Evolutionary conservation across 1,140 invertebrate genomes (phyloP), one percentile per base, ranked within the genome.

Genomic region (Drosophila parabipectinata): DNA sequence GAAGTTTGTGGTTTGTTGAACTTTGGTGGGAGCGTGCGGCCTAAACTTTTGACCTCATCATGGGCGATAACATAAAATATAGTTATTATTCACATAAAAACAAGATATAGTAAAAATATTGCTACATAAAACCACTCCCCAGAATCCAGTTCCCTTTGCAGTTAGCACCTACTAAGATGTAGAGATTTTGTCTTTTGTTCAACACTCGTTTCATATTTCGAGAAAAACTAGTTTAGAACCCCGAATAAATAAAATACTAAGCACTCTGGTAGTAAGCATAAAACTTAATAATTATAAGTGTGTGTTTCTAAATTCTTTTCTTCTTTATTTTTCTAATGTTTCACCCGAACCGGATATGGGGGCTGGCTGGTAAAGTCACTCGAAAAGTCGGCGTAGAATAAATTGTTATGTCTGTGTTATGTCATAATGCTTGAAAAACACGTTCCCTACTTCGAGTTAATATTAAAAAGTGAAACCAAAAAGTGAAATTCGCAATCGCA

Each of bases 391-490:
- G 18, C 15, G 15, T 47, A 60, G 47, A 51, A 64, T 53, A 67
- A 18, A 61, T 69, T 44, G 60, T 18, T 44, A 26, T 34, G 21
- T 34, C 32, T 34, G 39, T 2, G 58, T 85, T 85, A 87, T 85
- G 81, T 85, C 81, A 85, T 85, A 51, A 18, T 32, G 30, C 34
- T 50, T 50, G 24, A 28, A 28, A 79, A 84, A 84, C 77, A 56
- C 52, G 67, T 81, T 47, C 50, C 21, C 21, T 21, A 21, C 2
- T 21, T 3, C 1, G 18, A 34, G 30, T 52, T 18, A 47, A 41
- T 24, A 53, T 51, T 48, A 85, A 82, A 37, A 85, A 85, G 82
- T 87, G 82, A 85, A 85, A 85, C 82, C 66, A 50, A 85, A 85
- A 85, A 87, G 79, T 82, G 79, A 87, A 87, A 87, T 88, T 85